Evolutionary conservation across 2,797 vertebrate genomes (phyloP).

Genomic region (Bryconaethiops microstoma): DNA sequence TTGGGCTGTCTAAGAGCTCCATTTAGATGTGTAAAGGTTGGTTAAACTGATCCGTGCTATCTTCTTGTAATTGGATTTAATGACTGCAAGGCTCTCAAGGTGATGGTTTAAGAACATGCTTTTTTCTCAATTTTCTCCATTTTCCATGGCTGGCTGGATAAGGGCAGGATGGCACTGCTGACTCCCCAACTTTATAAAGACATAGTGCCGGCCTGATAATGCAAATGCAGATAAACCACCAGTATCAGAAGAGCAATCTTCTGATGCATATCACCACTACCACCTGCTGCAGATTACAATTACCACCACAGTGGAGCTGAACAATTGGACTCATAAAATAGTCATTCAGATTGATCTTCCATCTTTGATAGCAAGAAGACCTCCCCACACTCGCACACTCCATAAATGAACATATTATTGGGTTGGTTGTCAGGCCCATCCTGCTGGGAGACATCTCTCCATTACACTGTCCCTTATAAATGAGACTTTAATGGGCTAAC

Average conservation of each 20-base stretch:
- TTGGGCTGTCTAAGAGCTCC: slow-evolving; percentile 2
- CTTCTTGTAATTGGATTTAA: slow-evolving; percentile 36
- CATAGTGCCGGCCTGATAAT: not conserved
- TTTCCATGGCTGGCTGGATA: not conserved
- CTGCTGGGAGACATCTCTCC: slow-evolving; percentile 48
- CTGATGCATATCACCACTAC: slow-evolving; percentile 37
- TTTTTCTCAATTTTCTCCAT: not conserved
- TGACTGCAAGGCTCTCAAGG: slow-evolving; percentile 9
- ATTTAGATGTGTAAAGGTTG: slow-evolving; percentile 31
- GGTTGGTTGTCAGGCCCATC: slow-evolving; percentile 40
- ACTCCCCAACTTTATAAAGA: slow-evolving; percentile 1
- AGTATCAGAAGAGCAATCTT: slow-evolving; percentile 1
- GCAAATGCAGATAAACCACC: slow-evolving; percentile 37
- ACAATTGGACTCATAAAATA: slow-evolving; percentile 57
- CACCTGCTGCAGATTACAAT: slow-evolving; percentile 40
- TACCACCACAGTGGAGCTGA: slow-evolving; percentile 32
- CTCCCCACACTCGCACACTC: not conserved
- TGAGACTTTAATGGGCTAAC: slow-evolving; percentile 58
- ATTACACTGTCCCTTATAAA: slow-evolving; percentile 64
- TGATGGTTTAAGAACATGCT: not conserved
- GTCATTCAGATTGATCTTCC: slow-evolving; percentile 52
- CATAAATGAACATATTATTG: slow-evolving; percentile 55
- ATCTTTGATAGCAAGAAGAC: slow-evolving; percentile 32
- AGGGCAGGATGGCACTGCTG: not conserved
- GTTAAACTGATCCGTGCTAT: slow-evolving; percentile 17